These are phyloP conservation scores for Nezara viridula DNA, from an alignment of 2,888 invertebrate species.

Conservation along the genomic window DNA sequence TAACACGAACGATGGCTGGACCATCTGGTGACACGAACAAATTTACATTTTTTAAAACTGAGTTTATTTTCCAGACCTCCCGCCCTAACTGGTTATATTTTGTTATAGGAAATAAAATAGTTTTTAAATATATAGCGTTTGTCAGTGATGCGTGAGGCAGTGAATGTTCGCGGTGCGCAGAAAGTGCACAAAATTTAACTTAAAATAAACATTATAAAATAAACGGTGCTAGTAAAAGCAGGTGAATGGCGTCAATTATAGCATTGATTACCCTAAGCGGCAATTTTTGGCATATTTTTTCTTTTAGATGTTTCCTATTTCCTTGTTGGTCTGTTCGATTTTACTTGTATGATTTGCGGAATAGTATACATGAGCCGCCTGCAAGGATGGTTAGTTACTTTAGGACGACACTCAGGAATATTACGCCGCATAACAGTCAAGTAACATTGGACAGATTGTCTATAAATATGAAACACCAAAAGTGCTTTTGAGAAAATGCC, in stretches of 20 bases:
- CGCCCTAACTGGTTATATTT: constrained; percentile 41
- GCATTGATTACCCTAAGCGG: neutral
- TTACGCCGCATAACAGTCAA: neutral
- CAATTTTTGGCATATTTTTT: neutral
- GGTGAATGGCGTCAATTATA: neutral
- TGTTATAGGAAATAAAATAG: neutral
- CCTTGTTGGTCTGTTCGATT: neutral
- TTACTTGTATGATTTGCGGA: neutral
- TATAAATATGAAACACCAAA: neutral
- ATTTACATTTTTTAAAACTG: constrained; percentile 30
- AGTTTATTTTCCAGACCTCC: neutral
- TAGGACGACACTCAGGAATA: too few species aligned
- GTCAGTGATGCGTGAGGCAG: constrained; percentile 15
- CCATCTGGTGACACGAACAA: constrained; percentile 77
- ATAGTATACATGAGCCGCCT: too few species aligned
- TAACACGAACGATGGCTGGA: constrained; percentile 96
- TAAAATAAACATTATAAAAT: neutral
- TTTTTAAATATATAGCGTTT: constrained; percentile 11
- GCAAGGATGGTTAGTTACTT: too few species aligned
- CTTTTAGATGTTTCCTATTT: neutral
- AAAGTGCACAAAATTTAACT: neutral
- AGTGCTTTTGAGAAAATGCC: neutral
- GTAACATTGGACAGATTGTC: neutral
- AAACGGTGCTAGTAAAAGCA: constrained; percentile 22
- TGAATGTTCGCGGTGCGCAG: constrained; percentile 22